Evolutionary conservation across 2,113 vertebrate genomes (phyloP).

Genomic region (Chloropsis hardwickii): DNA sequence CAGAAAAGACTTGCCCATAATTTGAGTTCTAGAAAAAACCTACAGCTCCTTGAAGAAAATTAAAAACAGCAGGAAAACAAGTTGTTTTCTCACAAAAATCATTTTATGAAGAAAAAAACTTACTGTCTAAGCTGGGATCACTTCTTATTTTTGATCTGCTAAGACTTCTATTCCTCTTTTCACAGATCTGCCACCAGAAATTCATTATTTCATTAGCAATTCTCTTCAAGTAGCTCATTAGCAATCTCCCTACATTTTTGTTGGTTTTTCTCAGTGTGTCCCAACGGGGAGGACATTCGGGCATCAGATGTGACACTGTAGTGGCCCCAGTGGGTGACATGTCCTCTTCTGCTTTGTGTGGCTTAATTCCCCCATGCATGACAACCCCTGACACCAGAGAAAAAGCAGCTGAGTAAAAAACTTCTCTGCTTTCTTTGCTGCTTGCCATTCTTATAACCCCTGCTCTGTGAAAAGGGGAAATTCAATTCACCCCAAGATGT

Average conservation of each 20-base stretch:
- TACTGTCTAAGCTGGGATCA: neutral
- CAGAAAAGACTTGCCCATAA: neutral
- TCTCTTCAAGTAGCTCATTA: neutral
- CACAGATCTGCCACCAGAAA: neutral
- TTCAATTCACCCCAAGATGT: neutral
- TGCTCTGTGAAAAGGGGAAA: neutral
- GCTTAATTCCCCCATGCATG: neutral
- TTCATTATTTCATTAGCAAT: neutral
- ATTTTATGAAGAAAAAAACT: neutral
- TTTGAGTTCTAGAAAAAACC: neutral
- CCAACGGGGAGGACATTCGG: neutral
- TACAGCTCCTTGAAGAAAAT: neutral
- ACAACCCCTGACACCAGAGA: accelerated
- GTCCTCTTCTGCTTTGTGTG: neutral
- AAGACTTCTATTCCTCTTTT: neutral
- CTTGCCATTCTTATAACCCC: neutral
- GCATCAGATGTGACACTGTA: neutral
- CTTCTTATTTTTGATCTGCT: neutral
- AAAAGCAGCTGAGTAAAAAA: neutral
- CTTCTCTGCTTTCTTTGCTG: neutral
- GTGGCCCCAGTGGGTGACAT: neutral
- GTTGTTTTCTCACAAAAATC: neutral
- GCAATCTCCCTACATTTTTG: neutral
- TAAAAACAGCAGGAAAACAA: neutral
- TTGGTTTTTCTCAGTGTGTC: neutral